Evolutionary conservation across 2,888 invertebrate species (phyloP), one percentile per base, ranked within the genome.

Genomic region (Tricholauxania praeusta): DNA sequence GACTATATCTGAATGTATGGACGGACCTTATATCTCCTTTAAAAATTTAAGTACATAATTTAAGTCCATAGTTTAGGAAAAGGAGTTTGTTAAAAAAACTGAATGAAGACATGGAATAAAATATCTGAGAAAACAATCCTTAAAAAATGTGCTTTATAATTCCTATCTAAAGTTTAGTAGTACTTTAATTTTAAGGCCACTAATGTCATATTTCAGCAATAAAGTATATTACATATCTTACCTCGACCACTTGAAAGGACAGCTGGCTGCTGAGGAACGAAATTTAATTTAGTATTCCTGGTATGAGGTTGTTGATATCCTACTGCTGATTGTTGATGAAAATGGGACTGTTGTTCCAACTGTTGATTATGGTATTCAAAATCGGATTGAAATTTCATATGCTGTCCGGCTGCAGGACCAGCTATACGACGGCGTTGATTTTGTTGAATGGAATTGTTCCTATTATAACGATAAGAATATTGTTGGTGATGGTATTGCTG

Each of bases 241-340:
- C 81, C 81, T 70, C 78, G 78, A 75, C 75, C 78, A 65, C 75
- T 76, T 52, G 77, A 67, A 19, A 78, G 63, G 19, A 71, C 74
- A 15, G 75, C 64, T 48, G 75, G 49, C 39, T 64, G 72, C 76
- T 77, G 77, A 55, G 73, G 51, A n/a, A 80, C 78, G 63, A 82
- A 66, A 76, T 75, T 76, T 66, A 79, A 71, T 47, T 80, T 77
- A 68, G 68, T 74, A 69, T 62, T 74, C 19, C 76, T 77, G 78
- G 17, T 73, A 75, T 14, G 78, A 53, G 72, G 76, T 28, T 75
- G 72, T 1, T 71, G 17, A 72, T 76, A 69, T 28, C 22, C 12
- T 59, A 69, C 49, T 48, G 59, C 4, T 17, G 76, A 17, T 22
- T 22, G 49, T 55, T 68, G 52, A 52, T 70, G 57, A 60, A 60